Percentiles rank a stretch among this genome's conserved stretches.
These are phyloP conservation scores for Bovichtus variegatus DNA, from an alignment of 2,797 vertebrate species.

Conservation along the genomic window DNA sequence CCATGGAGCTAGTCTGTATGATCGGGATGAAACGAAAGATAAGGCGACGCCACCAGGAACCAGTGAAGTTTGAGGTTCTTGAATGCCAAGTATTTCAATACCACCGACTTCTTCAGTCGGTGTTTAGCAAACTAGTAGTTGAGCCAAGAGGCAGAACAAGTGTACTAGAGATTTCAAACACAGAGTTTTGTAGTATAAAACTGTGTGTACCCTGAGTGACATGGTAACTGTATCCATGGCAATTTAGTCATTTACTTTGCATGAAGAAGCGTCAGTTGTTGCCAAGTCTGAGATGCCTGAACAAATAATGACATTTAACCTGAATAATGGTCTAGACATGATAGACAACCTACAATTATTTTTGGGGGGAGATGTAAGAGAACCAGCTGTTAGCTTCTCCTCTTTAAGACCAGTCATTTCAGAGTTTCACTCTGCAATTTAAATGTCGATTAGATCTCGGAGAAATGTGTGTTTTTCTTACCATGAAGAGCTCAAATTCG, in stretches of 20 bases:
- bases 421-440: neutral
- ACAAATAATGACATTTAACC: neutral
- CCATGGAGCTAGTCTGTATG: neutral
- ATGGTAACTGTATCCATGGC: neutral
- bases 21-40: neutral
- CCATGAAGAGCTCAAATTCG: conserved; percentile 99
- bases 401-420: neutral
- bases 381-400: neutral
- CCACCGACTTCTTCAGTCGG: too few species aligned
- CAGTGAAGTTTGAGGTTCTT: neutral
- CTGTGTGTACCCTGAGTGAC: neutral
- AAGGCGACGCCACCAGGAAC: neutral
- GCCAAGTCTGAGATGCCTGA: neutral
- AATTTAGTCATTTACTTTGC: neutral
- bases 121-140: neutral
- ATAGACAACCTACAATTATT: conserved; percentile 13
- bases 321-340: neutral
- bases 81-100: neutral
- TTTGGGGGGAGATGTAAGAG: neutral
- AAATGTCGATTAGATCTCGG: neutral
- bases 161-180: neutral
- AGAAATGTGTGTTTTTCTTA: conserved; percentile 70
- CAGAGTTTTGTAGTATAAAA: neutral
- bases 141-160: neutral
- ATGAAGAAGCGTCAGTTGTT: neutral